Conservation (phyloP, 1,140 invertebrate species). For the Drosophila busckii region DNA sequence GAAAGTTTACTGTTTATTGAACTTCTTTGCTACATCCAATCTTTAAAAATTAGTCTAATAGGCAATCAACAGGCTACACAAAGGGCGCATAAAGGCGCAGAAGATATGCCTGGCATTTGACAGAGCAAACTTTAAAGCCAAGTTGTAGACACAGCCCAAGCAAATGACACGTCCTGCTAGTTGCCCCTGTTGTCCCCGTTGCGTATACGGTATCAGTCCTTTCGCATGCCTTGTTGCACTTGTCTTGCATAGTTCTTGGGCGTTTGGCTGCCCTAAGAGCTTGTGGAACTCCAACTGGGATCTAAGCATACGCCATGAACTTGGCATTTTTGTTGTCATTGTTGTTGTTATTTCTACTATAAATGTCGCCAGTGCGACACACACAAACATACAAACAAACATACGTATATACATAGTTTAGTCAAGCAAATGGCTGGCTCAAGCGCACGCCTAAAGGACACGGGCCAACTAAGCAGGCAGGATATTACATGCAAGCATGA, state of each 20-base stretch:
- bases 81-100: conserved; percentile 18
- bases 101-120: conserved; percentile 56
- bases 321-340: conserved; percentile 56
- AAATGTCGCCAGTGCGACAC: conserved; percentile 48
- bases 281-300: conserved; percentile 29
- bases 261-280: conserved; percentile 8
- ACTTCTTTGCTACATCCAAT: background rate
- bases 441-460: conserved; percentile 34
- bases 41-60: conserved; percentile 33
- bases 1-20: too few relatives aligned
- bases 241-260: conserved; percentile 46
- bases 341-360: conserved; percentile 49
- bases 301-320: conserved; percentile 30
- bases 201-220: conserved; percentile 16
- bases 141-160: conserved; percentile 37
- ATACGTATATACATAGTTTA: conserved; percentile 31
- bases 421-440: conserved; percentile 48
- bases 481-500: conserved; percentile 74
- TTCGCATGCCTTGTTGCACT: conserved; percentile 51
- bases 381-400: too few relatives aligned
- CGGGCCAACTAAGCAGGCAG: conserved; percentile 31
- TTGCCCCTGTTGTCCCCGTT: conserved; percentile 4
- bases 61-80: conserved; percentile 67
- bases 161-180: conserved; percentile 13
- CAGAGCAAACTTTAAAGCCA: conserved; percentile 57